These are phyloP conservation scores for Melanotaenia trifasciata DNA, from an alignment of 2,797 vertebrate species.

Conservation along the genomic window DNA sequence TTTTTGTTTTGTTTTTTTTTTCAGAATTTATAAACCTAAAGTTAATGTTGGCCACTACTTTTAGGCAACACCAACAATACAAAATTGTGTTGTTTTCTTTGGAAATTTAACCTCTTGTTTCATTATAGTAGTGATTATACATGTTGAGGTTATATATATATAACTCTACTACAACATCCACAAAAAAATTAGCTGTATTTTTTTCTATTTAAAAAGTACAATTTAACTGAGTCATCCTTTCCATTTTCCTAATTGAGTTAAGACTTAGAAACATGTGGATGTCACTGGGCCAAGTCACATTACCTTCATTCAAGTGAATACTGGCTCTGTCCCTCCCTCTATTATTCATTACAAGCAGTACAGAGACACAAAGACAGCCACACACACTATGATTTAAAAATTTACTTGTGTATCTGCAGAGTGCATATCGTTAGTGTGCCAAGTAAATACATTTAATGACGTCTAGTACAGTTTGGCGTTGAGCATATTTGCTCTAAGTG, in stretches of 20 bases:
- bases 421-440: background rate
- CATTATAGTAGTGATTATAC: background rate
- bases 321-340: constrained; percentile 37
- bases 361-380: constrained; percentile 3
- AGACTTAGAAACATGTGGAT: constrained; percentile 54
- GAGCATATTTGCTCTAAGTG: constrained; percentile 24
- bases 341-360: constrained; percentile 5
- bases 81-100: background rate
- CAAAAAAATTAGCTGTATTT: constrained; percentile 11
- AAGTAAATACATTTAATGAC: constrained; percentile 22
- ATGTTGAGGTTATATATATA: background rate
- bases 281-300: constrained; percentile 57
- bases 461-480: constrained; percentile 14
- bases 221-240: constrained; percentile 29
- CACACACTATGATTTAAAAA: background rate
- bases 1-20: background rate
- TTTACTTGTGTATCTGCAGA: background rate
- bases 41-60: background rate
- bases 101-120: background rate
- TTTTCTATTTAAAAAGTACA: constrained; percentile 13
- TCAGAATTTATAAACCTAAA: background rate
- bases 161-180: background rate
- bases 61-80: background rate
- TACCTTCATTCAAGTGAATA: constrained; percentile 61
- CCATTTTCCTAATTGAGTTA: constrained; percentile 56